Evolutionary conservation across 2,797 vertebrate genomes (phyloP), one percentile per base, ranked within the genome.

Genomic region (Lutjanus argentimaculatus): DNA sequence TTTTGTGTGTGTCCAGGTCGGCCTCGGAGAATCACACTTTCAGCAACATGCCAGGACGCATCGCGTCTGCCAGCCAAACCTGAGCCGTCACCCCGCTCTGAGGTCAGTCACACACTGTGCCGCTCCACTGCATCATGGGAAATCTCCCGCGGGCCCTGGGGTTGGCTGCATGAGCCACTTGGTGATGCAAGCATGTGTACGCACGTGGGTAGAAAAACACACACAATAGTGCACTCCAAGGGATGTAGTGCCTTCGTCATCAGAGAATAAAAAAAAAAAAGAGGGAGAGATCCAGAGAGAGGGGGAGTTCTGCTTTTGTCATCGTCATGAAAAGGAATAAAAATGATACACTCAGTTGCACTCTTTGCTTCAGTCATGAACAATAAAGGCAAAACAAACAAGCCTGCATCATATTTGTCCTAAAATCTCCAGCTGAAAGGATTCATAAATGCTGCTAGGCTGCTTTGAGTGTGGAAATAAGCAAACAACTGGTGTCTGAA

Each of bases 31-130:
- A 90, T 91, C 90, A 86, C 90, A 92, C 88, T 92, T 92, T 91
- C 79, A 92, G 90, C 89, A 89, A 89, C 88, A 91, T 92, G 93
- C 92, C 92, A 93, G 83, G 83, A 86, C 59, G 42, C 84, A 93
- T 94, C 80, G 82, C 76, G 72, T 93, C 92, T 91, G 91, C 87
- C 77, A 86, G 85, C 87, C 77, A 83, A 92, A 89, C 89, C 84
- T 67, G 70, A 87, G 85, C 79, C 75, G 80, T 48, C 84, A 83
- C 79, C 19, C 63, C 30, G 48, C 75, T 88, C 85, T 71, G 82
- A 92, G 91, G 90, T 93, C 93, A 93, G 86, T 88, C 89, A 69
- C 89, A 92, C 89, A 89, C 83, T 89, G 89, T 79, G 84, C 86
- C 15, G 77, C 83, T 90, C 82, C 67, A 70, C 74, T 91, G 93